Base-by-base conservation (phyloP, 2,113 vertebrate species). In the Brachyistius frenatus region DNA sequence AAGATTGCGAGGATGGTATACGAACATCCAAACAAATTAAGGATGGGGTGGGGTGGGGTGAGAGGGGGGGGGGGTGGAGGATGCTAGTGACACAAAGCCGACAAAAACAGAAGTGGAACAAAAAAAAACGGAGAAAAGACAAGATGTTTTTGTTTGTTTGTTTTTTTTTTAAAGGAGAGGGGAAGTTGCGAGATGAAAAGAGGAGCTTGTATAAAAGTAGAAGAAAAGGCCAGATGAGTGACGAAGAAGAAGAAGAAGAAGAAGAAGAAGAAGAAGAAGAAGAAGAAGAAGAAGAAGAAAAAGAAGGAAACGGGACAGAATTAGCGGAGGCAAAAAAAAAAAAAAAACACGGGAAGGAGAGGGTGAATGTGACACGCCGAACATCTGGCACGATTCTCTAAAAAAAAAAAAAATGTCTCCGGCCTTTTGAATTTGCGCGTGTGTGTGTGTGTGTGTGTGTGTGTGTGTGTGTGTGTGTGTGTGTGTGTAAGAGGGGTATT, bases 351-450 rank as follows among this genome's bases (percentile, higher is more conserved):
- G 10, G 55, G 49, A 58, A 66, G 56, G 66, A 74, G 86, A 81
- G 81, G 88, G 82, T 76, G 84, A 44, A 23, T 23, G 23, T 23
- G 23, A 23, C 1, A 1, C 23, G 41, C 2, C 55, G 89, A 93
- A 94, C 93, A 94, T 94, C 93, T 95, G 94, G 85, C 78, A 76
- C 16, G 66, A 75, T 73, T 81, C 86, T 90, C 64, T 23, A 23
- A 23, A 23, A 23, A 23, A 23, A 5, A 5, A 49, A 84, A 91
- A 84, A 91, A 87, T 68, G 83, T 85, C 67, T 88, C 71, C 61
- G 31, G 62, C 73, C 65, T 81, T 89, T 90, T 89, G 71, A 88
- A 80, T 84, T 49, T 62, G 50, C 66, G 58, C 30, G 39, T 66
- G 66, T 53, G 61, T 49, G 65, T n/a, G n/a, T n/a, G n/a, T n/a